Base-by-base conservation (phyloP, 2,113 vertebrate species). In the Oxyruncus cristatus region DNA sequence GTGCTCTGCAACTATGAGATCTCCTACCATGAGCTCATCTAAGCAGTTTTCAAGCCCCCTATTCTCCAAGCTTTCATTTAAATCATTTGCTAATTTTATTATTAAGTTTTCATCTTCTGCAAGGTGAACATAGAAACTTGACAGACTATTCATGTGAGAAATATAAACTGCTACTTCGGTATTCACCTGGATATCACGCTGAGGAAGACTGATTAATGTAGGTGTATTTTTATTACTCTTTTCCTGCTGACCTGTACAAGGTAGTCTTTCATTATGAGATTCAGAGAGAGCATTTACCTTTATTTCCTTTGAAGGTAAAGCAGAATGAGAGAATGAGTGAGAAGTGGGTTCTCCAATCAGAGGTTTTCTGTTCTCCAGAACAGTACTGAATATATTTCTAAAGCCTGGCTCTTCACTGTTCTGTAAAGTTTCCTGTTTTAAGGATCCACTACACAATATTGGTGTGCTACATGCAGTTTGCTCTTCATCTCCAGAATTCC, bases 51-150 rank as follows among this genome's bases (percentile, higher is more conserved):
- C 74, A 58, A 56, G 21, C n/a, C 95, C 88, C 62, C 88, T 75
- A 66, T 62, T 97, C 39, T 95, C 71, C 75, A 41, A 14, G 27
- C 32, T 53, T 21, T 95, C 85, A 89, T 98, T 99, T 65, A 99
- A 94, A 74, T 98, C 96, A 35, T 98, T 91, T 6, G 35, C 93
- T 85, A 99, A 97, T 92, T 98, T 97, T 46, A 98, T 55, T 78
- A 99, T 96, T 66, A 95, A 66, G 7, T 97, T 84, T 97, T 98
- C 98, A 95, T 98, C 98, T 20, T 98, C 97, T 44, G 95, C 97
- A 96, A 98, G 95, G 30, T 99, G 98, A 91, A 99, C 92, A 94
- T 98, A 98, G 89, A 99, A 99, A 95, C 89, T 97, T 42, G 93
- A 93, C 26, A 85, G 85, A 16, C 97, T 98, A 61, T 94, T 95